Base-by-base conservation (phyloP, 2,888 invertebrate genomes). In the Drosophila infuscata region DNA sequence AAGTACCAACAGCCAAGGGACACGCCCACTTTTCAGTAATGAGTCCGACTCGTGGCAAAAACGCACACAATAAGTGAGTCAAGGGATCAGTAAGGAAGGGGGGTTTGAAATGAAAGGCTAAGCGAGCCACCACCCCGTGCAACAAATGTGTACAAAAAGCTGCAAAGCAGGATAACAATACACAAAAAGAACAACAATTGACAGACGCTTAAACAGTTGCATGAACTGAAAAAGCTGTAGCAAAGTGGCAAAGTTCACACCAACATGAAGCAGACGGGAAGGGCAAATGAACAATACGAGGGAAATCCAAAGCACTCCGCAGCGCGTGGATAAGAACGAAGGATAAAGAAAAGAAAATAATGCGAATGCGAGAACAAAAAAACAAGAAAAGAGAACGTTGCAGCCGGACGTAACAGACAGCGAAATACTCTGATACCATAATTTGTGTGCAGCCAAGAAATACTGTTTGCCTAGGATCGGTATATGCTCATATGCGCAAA, bases 221-320 rank as follows among this genome's bases (percentile, higher is more conserved):
- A 67, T 56, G 57, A 70, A 59, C 63, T 41, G 51, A 58, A 65
- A 77, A 82, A 80, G 88, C 84, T 82, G 80, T 79, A 75, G 79
- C 81, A 79, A 90, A 91, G 92, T 92, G 92, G 83, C 88, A 92
- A 90, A 90, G 88, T 92, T 92, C 92, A 92, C 92, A 92, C 92
- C 91, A 88, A 91, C 88, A 89, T 88, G 89, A 76, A 38, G 33
- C 33, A n/a, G 54, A 52, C n/a, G 1, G 12, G 20, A 5, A 43
- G 15, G 8, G n/a, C 25, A 15, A 35, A 20, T 11, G 17, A 30
- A 33, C 29, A 62, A 61, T 15, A 41, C 20, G 46, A 53, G 46
- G 57, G 65, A 68, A 54, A 68, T 54, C 46, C 63, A 66, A 59
- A 54, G 70, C 48, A 64, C 41, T 17, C 25, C 32, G 29, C 38